These are phyloP conservation scores for Eupithecia abbreviata DNA, from an alignment of 2,888 invertebrate species.

Conservation along the genomic window DNA sequence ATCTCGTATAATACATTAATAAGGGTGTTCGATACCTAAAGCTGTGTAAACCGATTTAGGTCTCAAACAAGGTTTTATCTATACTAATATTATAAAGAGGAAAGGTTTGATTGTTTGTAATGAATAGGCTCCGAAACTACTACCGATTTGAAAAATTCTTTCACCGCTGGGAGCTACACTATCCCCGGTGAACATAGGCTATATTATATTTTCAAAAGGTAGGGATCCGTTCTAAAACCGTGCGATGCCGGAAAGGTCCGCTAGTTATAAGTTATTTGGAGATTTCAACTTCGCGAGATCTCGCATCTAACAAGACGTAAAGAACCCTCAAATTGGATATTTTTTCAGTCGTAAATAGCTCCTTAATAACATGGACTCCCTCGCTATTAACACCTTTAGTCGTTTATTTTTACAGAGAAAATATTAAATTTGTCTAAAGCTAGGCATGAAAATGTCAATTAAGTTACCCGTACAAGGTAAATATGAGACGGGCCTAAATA, in stretches of 20 bases:
- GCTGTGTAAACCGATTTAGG: no score
- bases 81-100: no score
- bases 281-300: background rate
- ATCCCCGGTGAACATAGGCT: no score
- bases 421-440: slow-evolving; percentile 49
- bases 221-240: no score
- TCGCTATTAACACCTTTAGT: slow-evolving; percentile 47
- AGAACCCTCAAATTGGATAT: background rate
- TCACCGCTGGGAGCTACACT: no score
- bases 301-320: background rate
- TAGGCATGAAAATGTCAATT: slow-evolving; percentile 11
- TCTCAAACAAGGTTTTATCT: no score
- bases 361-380: background rate
- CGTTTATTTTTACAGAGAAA: slow-evolving; percentile 44
- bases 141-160: no score
- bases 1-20: background rate
- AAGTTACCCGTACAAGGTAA: background rate
- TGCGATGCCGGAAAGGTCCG: no score
- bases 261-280: background rate
- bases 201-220: no score
- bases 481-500: background rate
- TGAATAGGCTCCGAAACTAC: no score
- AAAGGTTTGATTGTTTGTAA: no score
- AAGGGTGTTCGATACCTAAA: no score
- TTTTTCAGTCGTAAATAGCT: background rate